These are phyloP conservation scores for Pollimyrus isidori DNA, from an alignment of 2,113 vertebrate genomes.

Conservation along the genomic window DNA sequence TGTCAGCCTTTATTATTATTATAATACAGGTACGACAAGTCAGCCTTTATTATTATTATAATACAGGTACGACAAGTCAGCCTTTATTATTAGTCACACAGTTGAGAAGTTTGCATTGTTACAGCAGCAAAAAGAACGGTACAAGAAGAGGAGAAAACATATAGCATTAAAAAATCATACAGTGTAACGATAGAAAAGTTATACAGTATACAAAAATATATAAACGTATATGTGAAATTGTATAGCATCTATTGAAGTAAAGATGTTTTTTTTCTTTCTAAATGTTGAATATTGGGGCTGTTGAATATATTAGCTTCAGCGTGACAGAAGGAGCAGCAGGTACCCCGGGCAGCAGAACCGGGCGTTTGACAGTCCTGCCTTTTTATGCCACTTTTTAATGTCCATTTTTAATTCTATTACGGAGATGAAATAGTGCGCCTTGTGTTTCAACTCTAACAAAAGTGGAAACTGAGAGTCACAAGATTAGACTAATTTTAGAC, in stretches of 20 bases:
- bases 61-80: no score
- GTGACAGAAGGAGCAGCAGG: neutral
- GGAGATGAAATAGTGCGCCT: neutral
- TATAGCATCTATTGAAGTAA: neutral
- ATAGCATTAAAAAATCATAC: neutral
- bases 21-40: neutral
- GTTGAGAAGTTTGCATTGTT: neutral
- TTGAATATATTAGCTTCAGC: neutral
- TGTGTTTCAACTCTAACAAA: constrained; percentile 14
- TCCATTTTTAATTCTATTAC: neutral
- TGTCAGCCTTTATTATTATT: neutral
- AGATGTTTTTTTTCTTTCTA: neutral
- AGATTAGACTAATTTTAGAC: constrained; percentile 46
- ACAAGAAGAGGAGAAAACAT: neutral
- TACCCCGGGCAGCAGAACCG: no score
- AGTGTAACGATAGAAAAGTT: neutral
- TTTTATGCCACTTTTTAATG: neutral
- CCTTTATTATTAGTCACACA: neutral
- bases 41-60: neutral
- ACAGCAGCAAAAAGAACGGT: neutral
- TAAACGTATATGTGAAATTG: neutral
- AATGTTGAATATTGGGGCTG: neutral
- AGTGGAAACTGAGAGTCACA: constrained; percentile 44
- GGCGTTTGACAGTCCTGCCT: neutral
- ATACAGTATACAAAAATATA: neutral